Evolutionary conservation across 2,888 invertebrate genomes (phyloP).

Genomic region (Phasia obesa): DNA sequence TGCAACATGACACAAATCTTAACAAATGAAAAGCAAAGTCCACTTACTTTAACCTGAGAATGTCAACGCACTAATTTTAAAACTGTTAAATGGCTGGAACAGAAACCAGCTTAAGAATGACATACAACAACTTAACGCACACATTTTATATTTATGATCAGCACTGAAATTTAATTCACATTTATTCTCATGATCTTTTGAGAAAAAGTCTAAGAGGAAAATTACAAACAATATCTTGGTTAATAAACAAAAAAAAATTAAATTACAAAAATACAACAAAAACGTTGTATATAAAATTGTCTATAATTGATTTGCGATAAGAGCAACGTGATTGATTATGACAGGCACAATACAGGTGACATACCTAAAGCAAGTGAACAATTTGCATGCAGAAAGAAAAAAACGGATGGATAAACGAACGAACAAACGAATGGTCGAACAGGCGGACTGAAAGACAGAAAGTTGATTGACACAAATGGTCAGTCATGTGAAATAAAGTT

Average conservation of each 20-base stretch:
- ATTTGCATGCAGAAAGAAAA: slow-evolving; percentile 38
- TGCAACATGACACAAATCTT: slow-evolving; percentile 67
- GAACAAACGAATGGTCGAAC: neutral
- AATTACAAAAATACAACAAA: slow-evolving; percentile 14
- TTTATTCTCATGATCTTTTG: slow-evolving; percentile 59
- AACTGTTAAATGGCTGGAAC: slow-evolving; percentile 55
- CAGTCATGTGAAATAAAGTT: slow-evolving; percentile 70
- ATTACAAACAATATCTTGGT: neutral
- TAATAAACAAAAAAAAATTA: slow-evolving; percentile 23
- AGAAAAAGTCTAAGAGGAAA: slow-evolving; percentile 38
- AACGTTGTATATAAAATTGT: slow-evolving; percentile 48
- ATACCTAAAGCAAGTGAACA: slow-evolving; percentile 63
- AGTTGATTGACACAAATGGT: slow-evolving; percentile 71
- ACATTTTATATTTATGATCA: slow-evolving; percentile 44
- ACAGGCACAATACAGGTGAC: slow-evolving; percentile 71
- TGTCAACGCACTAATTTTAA: slow-evolving; percentile 68
- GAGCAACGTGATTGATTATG: slow-evolving; percentile 72
- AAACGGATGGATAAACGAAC: neutral
- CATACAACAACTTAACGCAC: slow-evolving; percentile 10
- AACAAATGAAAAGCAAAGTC: slow-evolving; percentile 22
- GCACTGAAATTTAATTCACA: slow-evolving; percentile 65
- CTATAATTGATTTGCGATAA: slow-evolving; percentile 72
- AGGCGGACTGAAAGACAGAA: slow-evolving; percentile 31
- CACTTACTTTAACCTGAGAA: slow-evolving; percentile 56
- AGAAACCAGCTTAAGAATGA: slow-evolving; percentile 57